Conservation (phyloP, 2,113 vertebrate species). For the Regulus satrapa region DNA sequence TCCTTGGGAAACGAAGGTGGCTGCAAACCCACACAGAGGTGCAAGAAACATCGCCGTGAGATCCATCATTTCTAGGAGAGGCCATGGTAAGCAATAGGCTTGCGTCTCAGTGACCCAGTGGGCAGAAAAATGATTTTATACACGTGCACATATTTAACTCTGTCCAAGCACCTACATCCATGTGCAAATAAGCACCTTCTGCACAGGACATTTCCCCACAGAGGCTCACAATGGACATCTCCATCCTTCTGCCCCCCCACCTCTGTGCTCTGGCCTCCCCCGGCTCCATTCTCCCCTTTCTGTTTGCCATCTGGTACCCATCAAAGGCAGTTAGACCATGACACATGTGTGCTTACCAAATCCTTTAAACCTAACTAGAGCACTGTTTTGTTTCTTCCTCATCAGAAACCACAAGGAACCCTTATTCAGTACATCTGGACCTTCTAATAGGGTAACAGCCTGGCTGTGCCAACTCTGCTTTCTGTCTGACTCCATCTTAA, state of each 20-base stretch:
- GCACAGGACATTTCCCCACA: not conserved
- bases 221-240: not conserved
- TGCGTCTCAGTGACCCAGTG: not conserved
- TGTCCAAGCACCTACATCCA: not conserved
- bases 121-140: not conserved
- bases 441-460: slow-evolving; percentile 57
- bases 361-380: slow-evolving; percentile 55
- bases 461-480: slow-evolving; percentile 42
- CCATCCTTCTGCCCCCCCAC: not conserved
- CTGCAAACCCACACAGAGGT: not conserved
- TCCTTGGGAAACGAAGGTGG: not conserved
- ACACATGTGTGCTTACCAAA: slow-evolving; percentile 44
- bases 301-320: slow-evolving; percentile 58
- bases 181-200: not conserved
- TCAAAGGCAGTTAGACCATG: slow-evolving; percentile 52
- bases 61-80: not conserved
- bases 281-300: not conserved
- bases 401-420: slow-evolving; percentile 51
- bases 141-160: not conserved
- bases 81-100: not conserved
- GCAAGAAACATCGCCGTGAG: not conserved
- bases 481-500: slow-evolving; percentile 58
- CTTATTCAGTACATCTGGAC: slow-evolving; percentile 57
- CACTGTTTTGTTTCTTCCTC: slow-evolving; percentile 59
- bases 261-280: not conserved